Evolutionary conservation across 2,113 vertebrate species (phyloP).

Genomic region (Psammodynastes pulverulentus): DNA sequence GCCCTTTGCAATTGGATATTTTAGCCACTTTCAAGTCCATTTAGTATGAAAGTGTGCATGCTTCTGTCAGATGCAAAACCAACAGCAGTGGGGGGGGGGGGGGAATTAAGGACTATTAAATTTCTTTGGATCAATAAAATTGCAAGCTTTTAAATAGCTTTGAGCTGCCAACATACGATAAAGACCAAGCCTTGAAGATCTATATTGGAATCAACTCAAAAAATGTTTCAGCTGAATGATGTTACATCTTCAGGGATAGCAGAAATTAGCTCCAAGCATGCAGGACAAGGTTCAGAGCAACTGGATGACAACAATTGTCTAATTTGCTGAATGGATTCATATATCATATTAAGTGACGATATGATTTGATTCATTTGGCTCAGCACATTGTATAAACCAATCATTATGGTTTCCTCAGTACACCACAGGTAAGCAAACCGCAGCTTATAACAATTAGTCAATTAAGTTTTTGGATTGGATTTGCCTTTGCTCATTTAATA

Average conservation of each 20-base stretch:
- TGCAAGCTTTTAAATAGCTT: background rate
- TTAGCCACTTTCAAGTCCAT: constrained; percentile 4
- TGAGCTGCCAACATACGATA: background rate
- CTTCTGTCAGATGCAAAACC: constrained; percentile 10
- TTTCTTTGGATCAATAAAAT: background rate
- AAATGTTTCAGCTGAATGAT: background rate
- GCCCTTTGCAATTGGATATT: constrained; percentile 15
- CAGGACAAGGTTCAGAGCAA: background rate
- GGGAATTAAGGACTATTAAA: background rate
- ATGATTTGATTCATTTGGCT: background rate
- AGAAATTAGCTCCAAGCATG: background rate
- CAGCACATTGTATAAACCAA: background rate
- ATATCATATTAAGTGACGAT: background rate
- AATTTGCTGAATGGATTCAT: background rate
- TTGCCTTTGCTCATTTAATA: background rate
- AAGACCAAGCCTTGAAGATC: background rate
- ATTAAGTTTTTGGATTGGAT: background rate
- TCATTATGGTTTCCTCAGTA: background rate
- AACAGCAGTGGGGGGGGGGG: background rate
- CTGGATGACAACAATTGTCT: background rate
- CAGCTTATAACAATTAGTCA: background rate
- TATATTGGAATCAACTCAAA: background rate
- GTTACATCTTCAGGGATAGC: background rate
- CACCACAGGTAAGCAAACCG: background rate
- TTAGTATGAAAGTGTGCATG: constrained; percentile 12